Base-by-base conservation (phyloP, 2,113 vertebrate species). In the Circaetus gallicus region DNA sequence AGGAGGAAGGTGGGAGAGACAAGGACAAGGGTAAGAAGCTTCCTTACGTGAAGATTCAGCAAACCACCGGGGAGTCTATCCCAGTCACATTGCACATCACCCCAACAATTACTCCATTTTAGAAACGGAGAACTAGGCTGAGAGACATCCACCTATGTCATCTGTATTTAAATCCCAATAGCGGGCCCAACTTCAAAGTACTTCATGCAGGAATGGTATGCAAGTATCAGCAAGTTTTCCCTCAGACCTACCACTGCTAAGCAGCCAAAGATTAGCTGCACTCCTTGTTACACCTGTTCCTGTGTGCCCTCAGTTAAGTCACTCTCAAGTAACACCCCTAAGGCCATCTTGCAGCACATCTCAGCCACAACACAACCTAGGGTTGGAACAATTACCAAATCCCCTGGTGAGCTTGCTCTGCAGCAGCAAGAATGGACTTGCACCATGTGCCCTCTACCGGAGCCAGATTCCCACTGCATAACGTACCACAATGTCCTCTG, bases 401-500 rank as follows among this genome's bases (percentile, higher is more conserved):
- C 14, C 83, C 43, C 18, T 47, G 12, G 19, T 16, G 42, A 13
- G 16, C 12, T 32, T 70, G n/a, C 70, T 61, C 47, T 59, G 49
- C 61, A 82, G 61, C 11, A 70, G n/a, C 55, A 94, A 66, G 26
- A 86, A 36, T 1, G 43, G 28, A 63, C 25, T 79, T 4, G 3
- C n/a, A 50, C 17, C 20, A 34, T 13, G n/a, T 62, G 62, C 38
- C 74, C 89, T 70, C 67, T 80, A 26, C 43, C 2, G 62, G 86
- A 86, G 42, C 19, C 43, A 63, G 24, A 62, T 36, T 79, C 70
- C 45, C 62, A 65, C 18, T 55, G 32, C 52, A 62, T 3, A 71
- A 92, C 98, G 67, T 98, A 99, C 99, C 99, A 99, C 99, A 76
- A 99, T 99, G 95, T 99, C 99, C 93, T 99, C 99, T 16, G 99